Base-by-base conservation (phyloP, 2,797 vertebrate genomes). In the Ispidina picta region DNA sequence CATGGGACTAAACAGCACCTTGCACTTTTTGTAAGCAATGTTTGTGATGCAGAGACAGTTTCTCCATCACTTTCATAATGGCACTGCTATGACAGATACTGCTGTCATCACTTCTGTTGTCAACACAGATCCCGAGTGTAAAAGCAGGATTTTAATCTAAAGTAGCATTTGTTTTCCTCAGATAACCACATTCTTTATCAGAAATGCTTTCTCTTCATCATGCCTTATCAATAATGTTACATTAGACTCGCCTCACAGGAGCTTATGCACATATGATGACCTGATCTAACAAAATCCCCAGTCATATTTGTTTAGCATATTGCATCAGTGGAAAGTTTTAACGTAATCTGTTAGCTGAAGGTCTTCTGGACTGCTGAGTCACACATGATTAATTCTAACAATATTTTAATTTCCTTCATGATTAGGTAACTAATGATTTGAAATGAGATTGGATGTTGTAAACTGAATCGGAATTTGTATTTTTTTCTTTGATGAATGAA, bases 401-500 rank as follows among this genome's bases (percentile, higher is more conserved):
- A 90, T 89, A 89, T 94, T 96, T 95, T 94, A 88, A 96, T 95
- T 96, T 94, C 89, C 86, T 94, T 89, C 88, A 83, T 94, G 66
- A 92, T 95, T 95, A 94, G 70, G 89, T 89, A 95, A 88, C 90
- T 95, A 95, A 96, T 93, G 87, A 85, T 93, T 95, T 91, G 39
- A 77, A 93, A 93, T 93, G 66, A 92, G 90, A 91, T 76, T 73
- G 66, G 58, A 16, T 77, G 25, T 52, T 89, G 79, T 56, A 78
- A 85, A 94, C 43, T 25, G 77, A 80, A 93, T 88, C 49, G 81
- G 56, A 86, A 88, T 88, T 43, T 72, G 55, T 82, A 85, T 81
- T 46, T 86, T 79, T 85, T 78, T 28, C 31, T 89, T 91, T 88
- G 25, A 92, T 91, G 69, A 91, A 92, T 93, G 86, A 86, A 92